Base-by-base conservation (phyloP, 1,140 invertebrate genomes). In the Stegodyphus mimosarum region DNA sequence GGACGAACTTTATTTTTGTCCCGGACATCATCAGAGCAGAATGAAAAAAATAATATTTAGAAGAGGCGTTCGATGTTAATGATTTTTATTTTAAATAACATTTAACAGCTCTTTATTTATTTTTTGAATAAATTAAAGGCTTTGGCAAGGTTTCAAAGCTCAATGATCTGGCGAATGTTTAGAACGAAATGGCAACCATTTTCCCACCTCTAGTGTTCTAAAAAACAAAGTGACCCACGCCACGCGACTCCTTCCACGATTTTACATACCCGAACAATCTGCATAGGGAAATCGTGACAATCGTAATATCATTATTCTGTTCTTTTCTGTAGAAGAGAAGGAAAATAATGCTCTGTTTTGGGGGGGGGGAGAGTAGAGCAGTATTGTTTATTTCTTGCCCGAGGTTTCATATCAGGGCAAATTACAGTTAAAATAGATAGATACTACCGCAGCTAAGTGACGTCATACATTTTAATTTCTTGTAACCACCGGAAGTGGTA, bases 211-310 rank as follows among this genome's bases (percentile, higher is more conserved):
- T 60, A 9, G 55, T 60, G 2, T 9, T 15, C 1, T 2, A 60
- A 60, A 15, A 60, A 60, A 60, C 1, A 60, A 60, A 10, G 1
- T 9, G 55, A 60, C 9, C 55, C 55, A 60, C 13, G 63, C 18
- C 81, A 52, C 69, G 79, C 81, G 64, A 50, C 66, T 66, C n/a
- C 72, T 17, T 33, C 72, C 81, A 70, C 49, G n/a, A 64, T 55
- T 53, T 84, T 84, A 55, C 72, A 69, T 60, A 84, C 9, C 73
- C 18, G 13, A 55, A 18, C 48, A 51, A 48, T 76, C 50, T 55
- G 72, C 52, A 71, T 60, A 17, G 77, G 10, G n/a, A 69, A 75
- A 13, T 84, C 81, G 81, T 84, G 81, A 84, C 73, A 50, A 70
- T 33, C 63, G n/a, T 51, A 50, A 55, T 69, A 76, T 76, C 63